A percentile compares a stretch with the other conserved stretches of the same genome.
Evolutionary conservation across 1,140 invertebrate genomes (phyloP).

Genomic region (Zaprionus africanus): DNA sequence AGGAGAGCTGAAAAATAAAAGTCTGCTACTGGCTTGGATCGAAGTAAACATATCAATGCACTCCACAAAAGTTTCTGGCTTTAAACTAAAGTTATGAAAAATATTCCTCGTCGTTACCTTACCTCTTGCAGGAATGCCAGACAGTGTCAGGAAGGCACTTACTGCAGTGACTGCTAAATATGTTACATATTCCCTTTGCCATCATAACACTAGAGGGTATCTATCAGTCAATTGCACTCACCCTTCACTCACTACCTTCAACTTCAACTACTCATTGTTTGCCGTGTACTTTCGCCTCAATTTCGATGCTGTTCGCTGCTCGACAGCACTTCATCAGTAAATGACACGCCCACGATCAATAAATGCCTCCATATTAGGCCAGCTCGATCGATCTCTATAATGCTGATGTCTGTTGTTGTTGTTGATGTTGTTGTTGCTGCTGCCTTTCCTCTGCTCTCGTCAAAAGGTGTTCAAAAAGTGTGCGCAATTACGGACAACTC

Average conservation of each 20-base stretch:
- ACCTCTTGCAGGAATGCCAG: too few relatives aligned
- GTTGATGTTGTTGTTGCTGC: neutral
- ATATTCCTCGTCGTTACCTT: too few relatives aligned
- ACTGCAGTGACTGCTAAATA: too few relatives aligned
- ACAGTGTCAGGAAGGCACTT: too few relatives aligned
- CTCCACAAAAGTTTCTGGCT: too few relatives aligned
- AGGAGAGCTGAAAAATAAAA: too few relatives aligned
- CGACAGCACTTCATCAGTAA: conserved; percentile 62
- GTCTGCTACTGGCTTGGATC: too few relatives aligned
- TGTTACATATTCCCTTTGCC: too few relatives aligned
- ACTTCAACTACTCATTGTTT: neutral
- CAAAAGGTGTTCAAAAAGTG: conserved; percentile 21
- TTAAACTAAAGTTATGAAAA: too few relatives aligned
- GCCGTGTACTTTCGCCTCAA: conserved; percentile 22
- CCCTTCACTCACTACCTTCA: neutral
- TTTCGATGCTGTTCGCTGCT: conserved; percentile 6
- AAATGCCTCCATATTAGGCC: conserved; percentile 54
- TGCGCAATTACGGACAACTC: conserved; percentile 69
- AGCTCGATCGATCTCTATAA: conserved; percentile 30
- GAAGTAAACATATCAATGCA: too few relatives aligned
- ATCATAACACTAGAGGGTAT: neutral
- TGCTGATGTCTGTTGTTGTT: conserved; percentile 2
- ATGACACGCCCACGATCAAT: conserved; percentile 56
- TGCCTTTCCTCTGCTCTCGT: conserved; percentile 6
- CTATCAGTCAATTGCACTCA: neutral